Evolutionary conservation across 1,140 invertebrate genomes (phyloP).

Genomic region (Caenorhabditis brenneri): DNA sequence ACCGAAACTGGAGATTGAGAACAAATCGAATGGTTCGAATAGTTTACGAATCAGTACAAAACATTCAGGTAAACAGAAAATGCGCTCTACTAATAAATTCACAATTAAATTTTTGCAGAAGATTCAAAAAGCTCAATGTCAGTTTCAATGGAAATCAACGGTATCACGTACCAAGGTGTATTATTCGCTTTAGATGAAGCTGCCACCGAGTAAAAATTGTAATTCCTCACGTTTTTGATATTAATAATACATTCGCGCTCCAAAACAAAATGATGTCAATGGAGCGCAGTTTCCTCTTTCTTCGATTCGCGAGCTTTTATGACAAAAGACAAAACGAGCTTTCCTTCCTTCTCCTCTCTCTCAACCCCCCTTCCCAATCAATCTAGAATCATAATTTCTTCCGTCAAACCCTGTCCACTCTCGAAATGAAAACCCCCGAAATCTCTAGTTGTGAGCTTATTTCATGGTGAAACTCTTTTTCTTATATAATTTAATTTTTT

Average conservation of each 20-base stretch:
- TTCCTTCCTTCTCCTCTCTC: not conserved
- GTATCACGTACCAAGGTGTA: constrained; percentile 75
- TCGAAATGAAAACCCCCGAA: not conserved
- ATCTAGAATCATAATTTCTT: not conserved
- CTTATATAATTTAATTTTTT: constrained; percentile 2
- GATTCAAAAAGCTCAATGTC: constrained; percentile 79
- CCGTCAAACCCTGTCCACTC: not conserved
- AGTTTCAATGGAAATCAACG: constrained; percentile 94
- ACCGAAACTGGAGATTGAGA: not conserved
- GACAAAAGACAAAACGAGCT: constrained; percentile 32
- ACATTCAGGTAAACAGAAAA: not conserved
- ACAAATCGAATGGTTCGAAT: constrained; percentile 9
- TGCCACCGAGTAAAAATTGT: not conserved
- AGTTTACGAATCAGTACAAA: not conserved
- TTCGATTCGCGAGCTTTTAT: constrained; percentile 35
- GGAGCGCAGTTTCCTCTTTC: constrained; percentile 10
- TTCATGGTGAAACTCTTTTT: constrained; percentile 22
- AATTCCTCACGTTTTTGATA: not conserved
- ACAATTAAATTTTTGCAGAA: constrained; percentile 73
- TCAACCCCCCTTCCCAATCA: not conserved
- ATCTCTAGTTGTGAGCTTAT: constrained; percentile 42
- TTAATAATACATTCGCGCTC: not conserved
- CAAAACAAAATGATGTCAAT: not conserved
- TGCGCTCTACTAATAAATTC: not conserved
- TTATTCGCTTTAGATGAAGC: constrained; percentile 5